A percentile compares a stretch with the other conserved stretches of the same genome.
phyloP scores from a whole-genome alignment of 2,888 invertebrate species.

The Acleris literana region DNA sequence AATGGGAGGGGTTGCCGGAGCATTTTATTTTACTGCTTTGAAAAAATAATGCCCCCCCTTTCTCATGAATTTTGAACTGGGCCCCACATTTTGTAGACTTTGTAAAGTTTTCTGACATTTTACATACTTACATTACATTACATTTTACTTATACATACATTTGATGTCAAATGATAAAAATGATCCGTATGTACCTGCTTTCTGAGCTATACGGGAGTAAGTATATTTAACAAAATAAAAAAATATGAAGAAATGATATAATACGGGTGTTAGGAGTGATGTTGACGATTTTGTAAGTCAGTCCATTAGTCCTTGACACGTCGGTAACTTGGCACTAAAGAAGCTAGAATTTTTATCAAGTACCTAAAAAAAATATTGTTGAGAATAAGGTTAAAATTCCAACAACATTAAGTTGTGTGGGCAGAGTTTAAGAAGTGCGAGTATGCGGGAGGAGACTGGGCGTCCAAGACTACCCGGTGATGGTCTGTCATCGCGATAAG shows the following conservation, averaged over 20 bases:
- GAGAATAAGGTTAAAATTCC: slow-evolving; percentile 14
- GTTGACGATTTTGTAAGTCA: slow-evolving; percentile 21
- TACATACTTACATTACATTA: too few species aligned
- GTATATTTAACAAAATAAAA: slow-evolving; percentile 7
- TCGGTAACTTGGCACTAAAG: slow-evolving; percentile 20
- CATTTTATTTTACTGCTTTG: too few species aligned
- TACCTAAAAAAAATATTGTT: slow-evolving; percentile 19
- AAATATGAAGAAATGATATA: slow-evolving; percentile 25
- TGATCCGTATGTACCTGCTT: background rate
- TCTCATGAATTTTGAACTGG: too few species aligned
- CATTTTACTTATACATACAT: background rate
- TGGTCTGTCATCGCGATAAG: slow-evolving; percentile 66
- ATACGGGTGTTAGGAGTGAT: slow-evolving; percentile 44
- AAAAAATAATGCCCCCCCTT: too few species aligned
- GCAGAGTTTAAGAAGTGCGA: slow-evolving; percentile 5
- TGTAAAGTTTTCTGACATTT: background rate
- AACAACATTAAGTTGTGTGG: slow-evolving; percentile 18
- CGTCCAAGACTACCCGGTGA: slow-evolving; percentile 35
- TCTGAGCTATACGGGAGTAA: slow-evolving; percentile 6
- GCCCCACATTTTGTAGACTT: too few species aligned
- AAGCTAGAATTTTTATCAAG: slow-evolving; percentile 19
- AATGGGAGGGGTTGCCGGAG: too few species aligned
- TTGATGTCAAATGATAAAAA: background rate
- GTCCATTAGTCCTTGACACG: slow-evolving; percentile 34
- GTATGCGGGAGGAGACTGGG: slow-evolving; percentile 22